Evolutionary conservation across 2,113 vertebrate species (phyloP).

Genomic region (Aspidoscelis tigris): DNA sequence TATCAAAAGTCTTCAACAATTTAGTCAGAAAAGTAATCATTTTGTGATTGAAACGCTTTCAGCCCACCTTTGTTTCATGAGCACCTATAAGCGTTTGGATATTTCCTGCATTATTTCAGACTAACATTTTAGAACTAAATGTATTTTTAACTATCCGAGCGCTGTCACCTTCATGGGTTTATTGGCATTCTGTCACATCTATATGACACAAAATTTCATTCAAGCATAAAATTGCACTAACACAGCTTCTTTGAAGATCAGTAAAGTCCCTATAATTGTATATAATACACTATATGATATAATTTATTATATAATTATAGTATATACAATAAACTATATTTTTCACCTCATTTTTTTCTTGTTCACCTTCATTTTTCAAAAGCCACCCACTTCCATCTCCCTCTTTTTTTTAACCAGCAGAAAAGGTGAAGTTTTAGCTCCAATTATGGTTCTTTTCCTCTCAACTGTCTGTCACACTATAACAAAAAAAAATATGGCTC

Average conservation of each 20-base stretch:
- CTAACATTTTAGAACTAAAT: not conserved
- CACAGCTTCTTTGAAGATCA: constrained; percentile 43
- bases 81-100: not conserved
- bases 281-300: not conserved
- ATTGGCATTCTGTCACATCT: constrained; percentile 30
- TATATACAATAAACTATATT: constrained; percentile 22
- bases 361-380: not conserved
- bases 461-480: constrained; percentile 9
- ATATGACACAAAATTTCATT: constrained; percentile 34
- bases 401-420: constrained; percentile 38
- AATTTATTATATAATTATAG: too few species aligned
- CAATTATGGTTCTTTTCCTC: not conserved
- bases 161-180: not conserved
- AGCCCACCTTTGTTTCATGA: not conserved
- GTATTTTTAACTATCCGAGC: constrained; percentile 3
- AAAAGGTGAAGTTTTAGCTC: constrained; percentile 20
- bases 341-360: constrained; percentile 14
- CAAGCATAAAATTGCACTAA: constrained; percentile 17
- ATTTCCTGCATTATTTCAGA: constrained; percentile 4
- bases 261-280: constrained; percentile 40
- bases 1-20: not conserved
- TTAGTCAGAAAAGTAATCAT: constrained; percentile 22
- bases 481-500: constrained; percentile 13
- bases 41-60: constrained; percentile 29
- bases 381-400: not conserved